Conservation (phyloP, 2,113 vertebrate genomes). For the Cyanistes caeruleus region DNA sequence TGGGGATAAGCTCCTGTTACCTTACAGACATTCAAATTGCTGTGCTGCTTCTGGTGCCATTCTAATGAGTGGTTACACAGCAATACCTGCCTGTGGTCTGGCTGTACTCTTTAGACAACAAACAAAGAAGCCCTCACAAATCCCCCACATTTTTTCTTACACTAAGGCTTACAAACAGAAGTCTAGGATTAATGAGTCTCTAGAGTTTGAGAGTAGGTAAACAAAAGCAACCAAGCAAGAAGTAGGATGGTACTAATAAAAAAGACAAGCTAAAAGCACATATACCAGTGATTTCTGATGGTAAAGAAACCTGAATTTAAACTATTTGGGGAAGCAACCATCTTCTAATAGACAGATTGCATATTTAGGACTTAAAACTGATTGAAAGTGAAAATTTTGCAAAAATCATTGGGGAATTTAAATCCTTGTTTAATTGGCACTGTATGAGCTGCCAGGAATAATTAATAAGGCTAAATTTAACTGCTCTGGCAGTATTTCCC, state of each 20-base stretch:
- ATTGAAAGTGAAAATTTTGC: slow-evolving; percentile 10
- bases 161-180: not conserved
- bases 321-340: not conserved
- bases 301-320: not conserved
- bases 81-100: not conserved
- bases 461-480: slow-evolving; percentile 49
- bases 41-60: not conserved
- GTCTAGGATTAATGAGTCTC: not conserved
- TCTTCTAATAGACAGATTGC: not conserved
- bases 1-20: not conserved
- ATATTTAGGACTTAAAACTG: slow-evolving; percentile 7
- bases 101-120: not conserved
- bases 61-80: not conserved
- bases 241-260: not conserved
- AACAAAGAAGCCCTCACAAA: not conserved
- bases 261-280: not conserved
- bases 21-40: not conserved
- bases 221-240: not conserved
- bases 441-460: slow-evolving; percentile 4
- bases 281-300: not conserved
- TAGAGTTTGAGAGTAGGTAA: not conserved
- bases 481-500: slow-evolving; percentile 1
- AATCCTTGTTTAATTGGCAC: slow-evolving; percentile 16
- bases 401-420: not conserved
- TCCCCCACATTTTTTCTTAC: not conserved